A percentile compares a stretch with the other conserved stretches of the same genome.
Conservation (phyloP, 2,888 invertebrate species). For the Labia minor region DNA sequence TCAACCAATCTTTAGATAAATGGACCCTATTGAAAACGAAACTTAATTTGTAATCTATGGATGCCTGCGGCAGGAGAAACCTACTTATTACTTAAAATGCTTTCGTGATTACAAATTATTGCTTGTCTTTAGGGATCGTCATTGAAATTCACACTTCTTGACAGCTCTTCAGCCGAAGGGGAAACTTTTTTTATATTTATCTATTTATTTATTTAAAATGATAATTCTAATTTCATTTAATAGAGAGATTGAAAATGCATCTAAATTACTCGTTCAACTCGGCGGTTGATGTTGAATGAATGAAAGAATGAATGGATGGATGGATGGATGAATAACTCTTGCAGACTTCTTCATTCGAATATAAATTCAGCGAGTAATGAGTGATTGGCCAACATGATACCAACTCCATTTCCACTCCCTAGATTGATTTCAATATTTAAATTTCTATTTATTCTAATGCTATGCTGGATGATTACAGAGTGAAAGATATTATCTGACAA, state of each 20-base stretch:
- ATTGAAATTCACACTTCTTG: background rate
- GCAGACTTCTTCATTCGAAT: background rate
- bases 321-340: background rate
- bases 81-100: constrained; percentile 1
- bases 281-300: background rate
- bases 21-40: background rate
- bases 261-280: too few species aligned
- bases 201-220: too few species aligned
- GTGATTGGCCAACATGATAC: background rate
- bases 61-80: background rate
- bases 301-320: background rate
- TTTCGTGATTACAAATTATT: background rate
- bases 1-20: background rate
- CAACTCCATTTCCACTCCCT: background rate
- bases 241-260: too few species aligned
- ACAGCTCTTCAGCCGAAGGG: too few species aligned
- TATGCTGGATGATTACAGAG: background rate
- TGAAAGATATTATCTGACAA: background rate
- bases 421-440: constrained; percentile 13
- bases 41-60: background rate
- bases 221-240: too few species aligned
- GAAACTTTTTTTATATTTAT: too few species aligned
- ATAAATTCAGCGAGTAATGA: background rate
- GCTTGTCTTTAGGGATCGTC: background rate
- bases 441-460: background rate